phyloP scores from a whole-genome alignment of 2,888 invertebrate species.

The Beris morrisii region DNA sequence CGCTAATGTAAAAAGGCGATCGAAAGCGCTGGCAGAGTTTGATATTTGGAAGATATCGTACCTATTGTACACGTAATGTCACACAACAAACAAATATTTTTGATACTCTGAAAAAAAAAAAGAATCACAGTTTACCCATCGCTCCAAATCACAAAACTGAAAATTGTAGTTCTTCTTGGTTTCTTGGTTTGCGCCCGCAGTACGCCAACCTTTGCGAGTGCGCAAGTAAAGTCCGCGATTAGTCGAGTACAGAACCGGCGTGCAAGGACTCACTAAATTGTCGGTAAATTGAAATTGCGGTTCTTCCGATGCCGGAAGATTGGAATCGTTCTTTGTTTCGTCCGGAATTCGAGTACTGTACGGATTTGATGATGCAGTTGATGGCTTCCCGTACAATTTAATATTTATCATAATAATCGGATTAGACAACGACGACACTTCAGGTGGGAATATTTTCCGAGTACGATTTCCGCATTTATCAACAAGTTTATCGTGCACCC shows the following conservation, averaged over 20 bases:
- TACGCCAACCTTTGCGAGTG: slow-evolving; percentile 40
- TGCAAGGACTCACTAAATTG: slow-evolving; percentile 44
- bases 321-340: too few relatives aligned
- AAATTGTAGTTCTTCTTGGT: slow-evolving; percentile 29
- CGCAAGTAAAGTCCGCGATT: slow-evolving; percentile 51
- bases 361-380: too few relatives aligned
- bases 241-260: slow-evolving; percentile 52
- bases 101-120: background rate
- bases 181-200: slow-evolving; percentile 6
- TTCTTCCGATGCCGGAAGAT: background rate
- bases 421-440: too few relatives aligned
- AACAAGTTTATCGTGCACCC: slow-evolving; percentile 19
- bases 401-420: too few relatives aligned
- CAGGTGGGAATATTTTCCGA: slow-evolving; percentile 2
- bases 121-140: slow-evolving; percentile 31
- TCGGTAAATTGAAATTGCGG: slow-evolving; percentile 36
- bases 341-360: too few relatives aligned
- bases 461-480: slow-evolving; percentile 30
- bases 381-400: too few relatives aligned
- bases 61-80: too few relatives aligned
- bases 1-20: too few relatives aligned
- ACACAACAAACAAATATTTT: too few relatives aligned
- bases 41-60: too few relatives aligned
- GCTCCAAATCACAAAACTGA: slow-evolving; percentile 38
- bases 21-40: too few relatives aligned